Evolutionary conservation across 2,888 invertebrate species (phyloP), one percentile per base, ranked within the genome.

Genomic region (Orthosia gothica): DNA sequence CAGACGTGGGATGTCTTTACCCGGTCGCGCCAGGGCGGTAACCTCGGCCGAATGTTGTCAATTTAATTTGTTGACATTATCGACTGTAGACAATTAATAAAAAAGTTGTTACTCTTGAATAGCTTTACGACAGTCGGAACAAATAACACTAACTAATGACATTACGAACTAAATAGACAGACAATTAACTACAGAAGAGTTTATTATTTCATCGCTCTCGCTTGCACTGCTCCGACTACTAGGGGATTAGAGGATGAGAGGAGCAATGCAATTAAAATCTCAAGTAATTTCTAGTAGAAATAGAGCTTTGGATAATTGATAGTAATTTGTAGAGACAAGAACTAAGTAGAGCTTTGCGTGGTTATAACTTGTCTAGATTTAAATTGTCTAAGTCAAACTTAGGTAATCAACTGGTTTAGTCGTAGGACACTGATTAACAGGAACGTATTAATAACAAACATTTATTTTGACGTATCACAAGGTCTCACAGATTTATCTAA

Each of bases 221-320:
- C 15, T 7, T 26, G 15, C 40, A 12, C 59, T 13, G 18, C 58
- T 40, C 12, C 57, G 5, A 50, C 26, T 52, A 50, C 58, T 40
- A n/a, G 5, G 52, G 52, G 62, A 66, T 69, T 69, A 79, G 9
- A n/a, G 62, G 50, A 55, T 57, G n/a, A 58, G 20, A 69, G 47
- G 11, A 50, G 50, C 62, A 59, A 63, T 78, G 83, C 73, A 79
- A 79, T 81, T 78, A 73, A 83, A 79, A 69, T 78, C 73, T 63
- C 54, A 54, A 83, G 62, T 66, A 50, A 78, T 69, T 69, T 73
- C 65, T 73, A 58, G 54, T 63, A 58, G 62, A 78, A 61, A 68
- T 23, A 32, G 55, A 71, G 61, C 64, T 80, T 67, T 32, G 68
- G 49, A 78, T 62, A 80, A 78, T 57, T 68, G 59, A 52, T 47